Base-by-base conservation (phyloP, 2,113 vertebrate species). In the Orycteropus afer region DNA sequence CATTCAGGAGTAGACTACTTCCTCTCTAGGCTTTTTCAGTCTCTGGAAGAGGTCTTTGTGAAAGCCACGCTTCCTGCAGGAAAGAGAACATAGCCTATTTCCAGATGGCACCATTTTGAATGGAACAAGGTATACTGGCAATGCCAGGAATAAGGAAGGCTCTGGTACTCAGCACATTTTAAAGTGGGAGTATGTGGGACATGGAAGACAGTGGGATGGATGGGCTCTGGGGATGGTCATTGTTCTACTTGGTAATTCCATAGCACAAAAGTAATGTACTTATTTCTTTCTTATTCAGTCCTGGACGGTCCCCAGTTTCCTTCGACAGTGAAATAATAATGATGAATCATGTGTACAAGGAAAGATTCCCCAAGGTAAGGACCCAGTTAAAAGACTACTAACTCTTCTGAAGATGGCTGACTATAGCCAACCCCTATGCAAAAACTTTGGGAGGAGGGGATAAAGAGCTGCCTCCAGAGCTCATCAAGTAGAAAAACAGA, bases 281-380 rank as follows among this genome's bases (percentile, higher is more conserved):
- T 90, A 93, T 97, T 97, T 95, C 98, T 97, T 97, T 98, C 49
- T 98, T 88, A 87, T 97, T 90, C 97, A 99, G 99, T 97, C 99
- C 99, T 49, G 99, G 99, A 63, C 99, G 99, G 86, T 99, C 99
- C 73, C 99, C 99, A 2, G 98, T 99, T 98, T 99, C 99, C 94
- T 99, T 99, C 96, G 99, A 99, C 98, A 99, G 99, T 97, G 99
- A 99, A 98, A 99, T 99, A 96, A 99, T 99, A 98, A 99, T 99
- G 99, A 99, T 99, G 99, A 99, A 99, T 98, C 99, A 99, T 98
- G 99, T 99, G 80, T 99, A 99, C 98, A 99, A 99, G 98, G 99
- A 99, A 98, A 98, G 99, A 89, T 99, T 99, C 98, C 99, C 99
- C 14, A 99, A 99, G 99, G 99, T 99, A 97, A 97, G 99, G 89